phyloP scores from a whole-genome alignment of 2,113 vertebrate species.

The Equus przewalskii region DNA sequence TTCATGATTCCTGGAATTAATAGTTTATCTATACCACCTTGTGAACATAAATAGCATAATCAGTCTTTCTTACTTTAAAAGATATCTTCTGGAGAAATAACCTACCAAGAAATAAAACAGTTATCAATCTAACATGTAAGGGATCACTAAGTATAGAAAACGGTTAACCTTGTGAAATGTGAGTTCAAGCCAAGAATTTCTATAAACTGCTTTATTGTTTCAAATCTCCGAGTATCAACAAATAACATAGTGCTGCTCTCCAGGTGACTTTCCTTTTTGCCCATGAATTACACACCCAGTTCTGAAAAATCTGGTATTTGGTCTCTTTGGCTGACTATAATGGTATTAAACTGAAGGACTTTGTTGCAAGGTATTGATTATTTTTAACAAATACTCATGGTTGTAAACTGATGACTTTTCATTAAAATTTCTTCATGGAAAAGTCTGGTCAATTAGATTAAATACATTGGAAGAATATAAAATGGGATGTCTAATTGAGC shows the following conservation, averaged over 20 bases:
- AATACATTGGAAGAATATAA: constrained; percentile 41
- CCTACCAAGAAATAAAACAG: constrained; percentile 53
- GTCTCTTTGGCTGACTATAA: neutral
- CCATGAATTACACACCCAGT: neutral
- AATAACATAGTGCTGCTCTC: neutral
- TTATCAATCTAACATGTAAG: constrained; percentile 51
- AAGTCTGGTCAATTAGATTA: neutral
- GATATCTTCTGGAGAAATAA: constrained; percentile 60
- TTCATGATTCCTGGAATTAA: constrained; percentile 51
- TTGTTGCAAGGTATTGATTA: constrained; percentile 37
- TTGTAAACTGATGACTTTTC: constrained; percentile 49
- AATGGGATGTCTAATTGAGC: neutral
- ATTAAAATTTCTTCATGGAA: constrained; percentile 61
- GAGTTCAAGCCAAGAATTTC: constrained; percentile 23
- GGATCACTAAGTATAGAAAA: neutral
- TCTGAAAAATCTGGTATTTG: constrained; percentile 4
- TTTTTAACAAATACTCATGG: constrained; percentile 51
- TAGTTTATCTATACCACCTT: constrained; percentile 58
- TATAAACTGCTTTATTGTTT: neutral
- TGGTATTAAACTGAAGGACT: neutral
- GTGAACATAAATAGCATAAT: constrained; percentile 56
- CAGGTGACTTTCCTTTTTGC: neutral
- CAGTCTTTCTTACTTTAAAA: constrained; percentile 62
- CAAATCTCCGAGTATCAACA: neutral
- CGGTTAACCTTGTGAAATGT: constrained; percentile 41